Percentiles rank a stretch among this genome's conserved stretches.
These are phyloP conservation scores for Etheostoma spectabile DNA, from an alignment of 2,113 vertebrate genomes.

Conservation along the genomic window DNA sequence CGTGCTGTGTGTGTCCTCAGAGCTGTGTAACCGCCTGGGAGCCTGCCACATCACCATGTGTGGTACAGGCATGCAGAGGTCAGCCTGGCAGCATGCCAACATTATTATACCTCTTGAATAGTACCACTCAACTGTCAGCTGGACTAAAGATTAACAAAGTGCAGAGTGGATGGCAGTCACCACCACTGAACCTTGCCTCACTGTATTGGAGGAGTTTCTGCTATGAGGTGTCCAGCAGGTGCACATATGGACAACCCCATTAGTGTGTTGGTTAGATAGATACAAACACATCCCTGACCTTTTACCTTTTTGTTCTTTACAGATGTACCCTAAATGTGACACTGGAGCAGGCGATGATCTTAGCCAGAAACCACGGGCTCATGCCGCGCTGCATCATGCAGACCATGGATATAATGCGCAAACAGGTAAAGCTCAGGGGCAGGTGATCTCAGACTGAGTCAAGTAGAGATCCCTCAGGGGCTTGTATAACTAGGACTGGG, in stretches of 20 bases:
- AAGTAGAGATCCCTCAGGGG: neutral
- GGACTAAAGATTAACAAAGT: conserved; percentile 33
- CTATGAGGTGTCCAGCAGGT: conserved; percentile 1
- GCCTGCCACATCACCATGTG: conserved; percentile 97
- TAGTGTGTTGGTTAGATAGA: conserved; percentile 1
- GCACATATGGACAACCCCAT: neutral
- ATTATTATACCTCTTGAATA: conserved; percentile 10
- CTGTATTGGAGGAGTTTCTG: conserved; percentile 10
- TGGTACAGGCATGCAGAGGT: conserved; percentile 97
- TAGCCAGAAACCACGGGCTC: conserved; percentile 94
- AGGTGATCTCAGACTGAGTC: neutral
- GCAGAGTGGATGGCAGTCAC: conserved; percentile 17
- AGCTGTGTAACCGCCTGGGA: conserved; percentile 96
- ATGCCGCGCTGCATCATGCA: conserved; percentile 97
- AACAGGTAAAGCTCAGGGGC: conserved; percentile 87
- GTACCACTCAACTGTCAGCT: conserved; percentile 28
- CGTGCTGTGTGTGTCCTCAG: conserved; percentile 91
- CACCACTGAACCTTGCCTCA: conserved; percentile 1
- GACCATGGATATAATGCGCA: conserved; percentile 97
- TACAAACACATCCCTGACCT: conserved; percentile 3
- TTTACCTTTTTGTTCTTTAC: conserved; percentile 35
- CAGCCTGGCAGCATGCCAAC: conserved; percentile 34
- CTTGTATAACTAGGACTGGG: neutral
- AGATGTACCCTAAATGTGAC: conserved; percentile 94
- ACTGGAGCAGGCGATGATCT: conserved; percentile 92